These are phyloP conservation scores for Trididemnum clinides DNA, from an alignment of 23 tunicate species.

Conservation along the genomic window DNA sequence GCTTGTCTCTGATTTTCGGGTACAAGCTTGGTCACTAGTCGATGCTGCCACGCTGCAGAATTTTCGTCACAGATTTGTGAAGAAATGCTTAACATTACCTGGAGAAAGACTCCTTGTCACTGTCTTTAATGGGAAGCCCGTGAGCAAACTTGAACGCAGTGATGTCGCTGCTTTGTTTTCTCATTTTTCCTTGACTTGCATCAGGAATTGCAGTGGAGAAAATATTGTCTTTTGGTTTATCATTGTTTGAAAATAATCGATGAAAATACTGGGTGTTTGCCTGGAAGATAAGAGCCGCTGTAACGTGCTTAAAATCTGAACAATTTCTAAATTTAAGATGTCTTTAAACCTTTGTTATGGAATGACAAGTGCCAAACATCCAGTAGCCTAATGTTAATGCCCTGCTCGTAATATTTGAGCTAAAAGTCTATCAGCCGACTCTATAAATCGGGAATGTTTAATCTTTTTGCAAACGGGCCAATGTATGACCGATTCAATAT, in stretches of 20 bases:
- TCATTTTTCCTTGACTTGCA: too few relatives aligned
- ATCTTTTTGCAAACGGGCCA: too few relatives aligned
- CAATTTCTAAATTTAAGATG: neutral
- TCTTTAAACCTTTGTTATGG: too few relatives aligned
- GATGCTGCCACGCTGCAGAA: too few relatives aligned
- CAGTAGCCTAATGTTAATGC: too few relatives aligned
- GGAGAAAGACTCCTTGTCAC: slow-evolving; percentile 43
- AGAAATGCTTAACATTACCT: slow-evolving; percentile 1
- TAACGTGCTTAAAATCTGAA: neutral
- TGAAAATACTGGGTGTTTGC: slow-evolving; percentile 8
- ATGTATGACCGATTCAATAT: too few relatives aligned
- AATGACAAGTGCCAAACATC: too few relatives aligned
- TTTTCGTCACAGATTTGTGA: too few relatives aligned
- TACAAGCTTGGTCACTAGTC: too few relatives aligned
- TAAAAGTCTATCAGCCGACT: too few relatives aligned
- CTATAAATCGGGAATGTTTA: neutral
- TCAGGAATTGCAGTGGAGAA: neutral
- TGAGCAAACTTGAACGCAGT: slow-evolving; percentile 44
- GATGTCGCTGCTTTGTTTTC: neutral
- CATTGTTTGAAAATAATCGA: neutral
- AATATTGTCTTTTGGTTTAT: neutral
- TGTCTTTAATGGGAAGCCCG: slow-evolving; percentile 63
- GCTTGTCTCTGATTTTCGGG: too few relatives aligned
- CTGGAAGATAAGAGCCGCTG: neutral
- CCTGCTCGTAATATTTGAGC: too few relatives aligned